phyloP scores from a whole-genome alignment of 1,140 invertebrate genomes.

The Drosophila persimilis region DNA sequence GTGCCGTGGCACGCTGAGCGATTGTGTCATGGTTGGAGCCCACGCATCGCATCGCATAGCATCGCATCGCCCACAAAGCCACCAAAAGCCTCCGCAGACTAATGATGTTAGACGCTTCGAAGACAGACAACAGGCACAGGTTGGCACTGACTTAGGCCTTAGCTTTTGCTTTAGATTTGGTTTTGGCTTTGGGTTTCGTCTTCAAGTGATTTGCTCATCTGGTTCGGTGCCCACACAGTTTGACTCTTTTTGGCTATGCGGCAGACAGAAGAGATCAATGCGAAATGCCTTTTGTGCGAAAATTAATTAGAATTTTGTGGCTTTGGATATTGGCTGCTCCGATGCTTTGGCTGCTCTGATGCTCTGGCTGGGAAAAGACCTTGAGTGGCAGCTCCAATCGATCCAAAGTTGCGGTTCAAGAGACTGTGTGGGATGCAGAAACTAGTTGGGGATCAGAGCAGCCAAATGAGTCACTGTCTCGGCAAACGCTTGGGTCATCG shows the following conservation, averaged over 20 bases:
- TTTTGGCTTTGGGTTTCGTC: conserved; percentile 24
- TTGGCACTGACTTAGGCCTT: conserved; percentile 34
- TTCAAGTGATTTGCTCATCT: conserved; percentile 9
- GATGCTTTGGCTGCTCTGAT: conserved; percentile 10
- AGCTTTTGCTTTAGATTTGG: conserved; percentile 14
- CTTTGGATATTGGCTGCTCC: conserved; percentile 37
- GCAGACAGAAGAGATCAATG: conserved; percentile 42
- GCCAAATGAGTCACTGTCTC: conserved; percentile 7
- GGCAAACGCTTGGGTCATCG: conserved; percentile 6
- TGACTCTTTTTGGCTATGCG: conserved; percentile 28
- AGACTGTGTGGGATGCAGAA: conserved; percentile 60
- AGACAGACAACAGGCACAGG: conserved; percentile 24
- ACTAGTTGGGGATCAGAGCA: conserved; percentile 45
- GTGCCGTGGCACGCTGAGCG: conserved; percentile 21
- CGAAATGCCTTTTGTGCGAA: conserved; percentile 37
- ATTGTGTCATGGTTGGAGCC: conserved; percentile 66
- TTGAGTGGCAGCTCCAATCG: conserved; percentile 47
- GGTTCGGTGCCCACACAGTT: conserved; percentile 29
- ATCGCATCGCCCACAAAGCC: conserved; percentile 21
- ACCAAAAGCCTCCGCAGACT: conserved; percentile 44
- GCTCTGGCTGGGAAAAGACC: conserved; percentile 62
- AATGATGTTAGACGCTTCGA: conserved; percentile 40
- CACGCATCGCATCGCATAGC: conserved; percentile 36
- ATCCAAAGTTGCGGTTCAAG: conserved; percentile 51
- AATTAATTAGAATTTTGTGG: conserved; percentile 73